Base-by-base conservation (phyloP, 2,797 vertebrate genomes). In the Pyrrhura leucotis region DNA sequence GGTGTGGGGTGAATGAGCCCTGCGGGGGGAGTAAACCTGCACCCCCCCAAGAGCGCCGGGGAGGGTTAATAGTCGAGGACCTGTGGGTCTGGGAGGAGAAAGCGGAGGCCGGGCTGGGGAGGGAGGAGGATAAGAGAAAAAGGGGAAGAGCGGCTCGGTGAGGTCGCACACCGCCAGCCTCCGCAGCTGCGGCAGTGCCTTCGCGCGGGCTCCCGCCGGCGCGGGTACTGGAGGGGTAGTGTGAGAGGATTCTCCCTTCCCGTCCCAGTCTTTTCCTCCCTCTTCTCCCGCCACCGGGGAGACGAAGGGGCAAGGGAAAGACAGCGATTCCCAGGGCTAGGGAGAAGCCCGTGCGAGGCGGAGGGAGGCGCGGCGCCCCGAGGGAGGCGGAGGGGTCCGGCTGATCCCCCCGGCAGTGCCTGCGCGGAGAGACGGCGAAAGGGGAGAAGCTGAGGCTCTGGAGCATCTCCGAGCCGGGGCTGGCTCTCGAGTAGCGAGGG, bases 31-130 rank as follows among this genome's bases (percentile, higher is more conserved):
- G 56, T 15, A 31, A 88, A 40, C 33, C 31, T 7, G 7, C 18
- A 37, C 58, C 11, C 68, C 58, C 75, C 14, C 35, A 9, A 67
- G 67, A 61, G 54, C 39, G 59, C 4, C 12, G 18, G 53, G 87
- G 89, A 92, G 94, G 89, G 93, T 75, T 91, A 85, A 95, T 74
- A 63, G 53, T 50, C 33, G 54, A 63, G 35, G 74, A 85, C 73
- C 88, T 69, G 84, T 73, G 79, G 85, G 88, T 85, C 94, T 81
- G 96, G 94, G 92, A 95, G 93, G 96, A 86, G 95, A 94, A 94
- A 93, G 53, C 12, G 84, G 94, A 89, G 96, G 96, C 89, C 44
- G 83, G 92, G 56, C 71, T 68, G 88, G 44, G 88, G n/a, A 75
- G 35, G 61, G 68, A 77, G 81, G 25, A 86, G 89, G 65, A 82